Evolutionary conservation across 1,140 invertebrate genomes (phyloP).

Genomic region (Adelges cooleyi): DNA sequence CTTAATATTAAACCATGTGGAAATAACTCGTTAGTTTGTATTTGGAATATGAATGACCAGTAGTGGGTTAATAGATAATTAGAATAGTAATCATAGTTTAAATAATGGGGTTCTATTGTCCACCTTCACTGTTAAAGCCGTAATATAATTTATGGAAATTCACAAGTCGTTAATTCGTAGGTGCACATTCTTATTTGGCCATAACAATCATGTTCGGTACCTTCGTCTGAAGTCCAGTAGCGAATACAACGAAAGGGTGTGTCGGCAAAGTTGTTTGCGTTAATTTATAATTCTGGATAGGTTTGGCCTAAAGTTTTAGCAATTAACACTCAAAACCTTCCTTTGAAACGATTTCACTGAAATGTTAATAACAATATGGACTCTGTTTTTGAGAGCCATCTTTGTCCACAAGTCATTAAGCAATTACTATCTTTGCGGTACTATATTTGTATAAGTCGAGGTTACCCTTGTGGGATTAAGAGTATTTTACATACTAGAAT

Average conservation of each 20-base stretch:
- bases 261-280: not conserved
- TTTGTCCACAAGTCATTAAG: not conserved
- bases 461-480: no score
- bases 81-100: no score
- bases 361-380: slow-evolving; percentile 11
- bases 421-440: not conserved
- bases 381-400: not conserved
- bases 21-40: no score
- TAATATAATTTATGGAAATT: no score
- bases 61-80: no score
- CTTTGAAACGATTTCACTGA: slow-evolving; percentile 8
- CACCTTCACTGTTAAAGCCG: no score
- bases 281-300: slow-evolving; percentile 1
- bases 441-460: no score
- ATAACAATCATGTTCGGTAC: not conserved
- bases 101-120: no score
- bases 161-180: not conserved
- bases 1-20: no score
- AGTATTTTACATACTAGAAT: no score
- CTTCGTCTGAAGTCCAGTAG: not conserved
- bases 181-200: not conserved
- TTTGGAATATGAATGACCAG: no score
- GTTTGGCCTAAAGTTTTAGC: slow-evolving; percentile 6
- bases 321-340: slow-evolving; percentile 13
- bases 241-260: not conserved